Base-by-base conservation (phyloP, 2,113 vertebrate species). In the Aspidoscelis tigris region DNA sequence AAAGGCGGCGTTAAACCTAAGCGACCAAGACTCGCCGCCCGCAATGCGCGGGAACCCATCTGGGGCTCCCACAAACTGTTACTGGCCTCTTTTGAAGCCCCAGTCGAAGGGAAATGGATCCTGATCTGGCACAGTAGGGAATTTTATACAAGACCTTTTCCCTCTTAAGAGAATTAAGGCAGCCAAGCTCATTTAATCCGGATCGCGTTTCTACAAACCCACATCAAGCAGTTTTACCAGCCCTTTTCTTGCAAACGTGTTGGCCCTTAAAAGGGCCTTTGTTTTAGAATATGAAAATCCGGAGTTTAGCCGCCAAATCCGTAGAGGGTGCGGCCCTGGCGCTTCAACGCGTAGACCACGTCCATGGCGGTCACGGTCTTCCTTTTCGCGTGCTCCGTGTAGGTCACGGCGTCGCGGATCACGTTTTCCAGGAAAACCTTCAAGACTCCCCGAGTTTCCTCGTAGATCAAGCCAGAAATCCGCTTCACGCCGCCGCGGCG, bases 231-330 rank as follows among this genome's bases (percentile, higher is more conserved):
- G 3, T 3, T 69, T 3, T 39, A 43, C 50, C 79, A 76, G 92
- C 93, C 93, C 93, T 95, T 93, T 91, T 41, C 61, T 65, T 50
- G 90, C 78, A 0, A 4, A 24, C 1, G 76, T 95, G 95, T 95
- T 93, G 97, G 97, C 96, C 97, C 97, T 97, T 93, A 97, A 95
- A 97, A 98, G 96, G 97, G 95, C 97, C 97, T 91, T 97, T 73
- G 1, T 61, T 4, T 1, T 10, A 14, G 4, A 20, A 2, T 12
- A 7, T n/a, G 2, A 24, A 21, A 74, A 21, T 12, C 24, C 5
- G 0, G 0, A 18, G 0, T 5, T 64, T 73, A 84, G 18, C 83
- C 83, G 12, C 83, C 83, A 16, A 84, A 84, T 2, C 83, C 76
- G 26, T 79, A 84, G 0, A 79, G 43, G 2, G 83, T 79, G 20